Percentiles rank a stretch among this genome's conserved stretches.
phyloP scores from a whole-genome alignment of 2,113 vertebrate species.

The Hemiprocne comata region DNA sequence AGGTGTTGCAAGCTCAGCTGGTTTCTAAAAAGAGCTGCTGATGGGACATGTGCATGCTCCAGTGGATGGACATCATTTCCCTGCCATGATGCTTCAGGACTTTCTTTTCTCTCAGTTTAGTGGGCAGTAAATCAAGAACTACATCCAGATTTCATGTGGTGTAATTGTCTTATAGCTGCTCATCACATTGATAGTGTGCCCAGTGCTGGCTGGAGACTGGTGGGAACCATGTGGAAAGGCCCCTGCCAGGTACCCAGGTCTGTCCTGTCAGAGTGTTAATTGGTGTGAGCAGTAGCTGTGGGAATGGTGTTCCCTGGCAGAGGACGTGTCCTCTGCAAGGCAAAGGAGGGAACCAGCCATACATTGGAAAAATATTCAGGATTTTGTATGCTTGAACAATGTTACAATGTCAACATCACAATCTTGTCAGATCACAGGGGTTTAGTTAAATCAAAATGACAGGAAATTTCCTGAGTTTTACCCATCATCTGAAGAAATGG shows the following conservation, averaged over 20 bases:
- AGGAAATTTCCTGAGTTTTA: constrained; percentile 9
- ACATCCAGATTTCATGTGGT: not conserved
- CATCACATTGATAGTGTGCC: not conserved
- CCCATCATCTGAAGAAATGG: not conserved
- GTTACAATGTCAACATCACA: not conserved
- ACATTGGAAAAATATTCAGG: not conserved
- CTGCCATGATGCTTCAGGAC: not conserved
- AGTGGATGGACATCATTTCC: not conserved
- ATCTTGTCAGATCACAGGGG: not conserved
- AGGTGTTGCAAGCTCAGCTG: not conserved
- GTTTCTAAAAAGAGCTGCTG: not conserved
- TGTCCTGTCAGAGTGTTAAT: not conserved
- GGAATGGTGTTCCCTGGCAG: not conserved
- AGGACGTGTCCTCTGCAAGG: not conserved
- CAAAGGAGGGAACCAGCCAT: not conserved
- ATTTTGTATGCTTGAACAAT: not conserved
- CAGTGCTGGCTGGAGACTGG: not conserved
- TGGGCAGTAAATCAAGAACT: not conserved
- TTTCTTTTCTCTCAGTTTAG: not conserved
- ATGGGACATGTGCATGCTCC: not conserved
- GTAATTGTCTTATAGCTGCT: not conserved
- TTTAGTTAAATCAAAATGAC: constrained; percentile 25
- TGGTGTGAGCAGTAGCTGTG: not conserved
- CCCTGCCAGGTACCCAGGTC: not conserved
- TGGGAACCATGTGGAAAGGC: not conserved